Evolutionary conservation across 2,888 invertebrate species (phyloP).

Genomic region (Pandemis corylana): DNA sequence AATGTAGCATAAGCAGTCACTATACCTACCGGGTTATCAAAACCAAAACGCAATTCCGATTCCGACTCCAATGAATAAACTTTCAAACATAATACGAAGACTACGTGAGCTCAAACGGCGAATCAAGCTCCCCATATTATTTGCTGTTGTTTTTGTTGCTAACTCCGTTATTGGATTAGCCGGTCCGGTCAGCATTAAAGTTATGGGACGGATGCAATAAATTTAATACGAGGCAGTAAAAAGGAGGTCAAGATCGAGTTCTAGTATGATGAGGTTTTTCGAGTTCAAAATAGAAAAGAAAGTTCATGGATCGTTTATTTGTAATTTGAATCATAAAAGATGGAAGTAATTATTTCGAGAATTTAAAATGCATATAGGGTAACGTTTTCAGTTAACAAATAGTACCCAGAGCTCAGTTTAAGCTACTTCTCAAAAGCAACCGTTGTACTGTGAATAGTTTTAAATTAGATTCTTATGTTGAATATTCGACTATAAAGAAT

Average conservation of each 20-base stretch:
- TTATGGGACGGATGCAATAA: conserved; percentile 37
- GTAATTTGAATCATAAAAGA: not conserved
- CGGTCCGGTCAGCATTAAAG: conserved; percentile 27
- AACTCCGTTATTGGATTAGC: conserved; percentile 35
- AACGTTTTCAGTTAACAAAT: not conserved
- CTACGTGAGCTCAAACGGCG: conserved; percentile 7
- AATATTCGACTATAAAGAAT: not conserved
- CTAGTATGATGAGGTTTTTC: conserved; percentile 3
- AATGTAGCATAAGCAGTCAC: not conserved
- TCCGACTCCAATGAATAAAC: not conserved
- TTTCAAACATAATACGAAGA: conserved; percentile 1
- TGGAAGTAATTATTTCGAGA: not conserved
- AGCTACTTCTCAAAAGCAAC: not conserved
- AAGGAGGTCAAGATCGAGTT: conserved; percentile 12
- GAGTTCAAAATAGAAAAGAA: conserved; percentile 12
- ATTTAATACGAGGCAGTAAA: conserved; percentile 24
- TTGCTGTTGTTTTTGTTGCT: conserved; percentile 28
- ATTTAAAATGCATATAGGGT: not conserved
- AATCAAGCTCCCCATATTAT: conserved; percentile 22
- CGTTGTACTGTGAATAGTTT: not conserved
- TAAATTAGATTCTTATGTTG: not conserved
- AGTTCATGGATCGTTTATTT: conserved; percentile 10
- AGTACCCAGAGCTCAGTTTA: not conserved
- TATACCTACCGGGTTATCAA: not conserved
- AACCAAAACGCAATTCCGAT: not conserved